Base-by-base conservation (phyloP, 1,140 invertebrate genomes). In the Nasonia longicornis region DNA sequence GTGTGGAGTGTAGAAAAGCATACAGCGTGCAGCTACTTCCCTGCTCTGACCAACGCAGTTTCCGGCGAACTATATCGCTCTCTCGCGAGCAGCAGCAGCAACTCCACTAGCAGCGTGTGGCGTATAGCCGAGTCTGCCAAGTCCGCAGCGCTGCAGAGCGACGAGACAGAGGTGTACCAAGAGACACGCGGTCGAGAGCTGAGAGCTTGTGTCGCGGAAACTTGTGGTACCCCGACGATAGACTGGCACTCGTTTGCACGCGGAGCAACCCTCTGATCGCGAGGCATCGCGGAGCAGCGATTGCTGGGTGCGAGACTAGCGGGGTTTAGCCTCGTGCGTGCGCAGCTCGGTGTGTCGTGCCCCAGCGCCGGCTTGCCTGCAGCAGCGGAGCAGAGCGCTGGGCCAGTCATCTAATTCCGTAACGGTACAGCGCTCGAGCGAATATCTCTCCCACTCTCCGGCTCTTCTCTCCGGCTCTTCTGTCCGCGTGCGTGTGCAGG, bases 181-280 rank as follows among this genome's bases (percentile, higher is more conserved):
- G 87, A 84, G 85, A 89, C 85, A 86, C 86, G 88, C 85, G 88
- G 85, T 87, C 86, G 83, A 42, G 83, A 86, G 79, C 84, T 84
- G 84, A 84, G 12, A 14, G 48, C 2, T n/a, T 58, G 20, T 16
- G 52, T 58, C 20, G 16, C 52, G 52, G 6, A 58, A 20, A 58
- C 52, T n/a, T 20, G 52, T 31, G 26, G 66, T 67, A 26, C 26
- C 3, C 64, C 63, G 22, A 66, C 20, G 63, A 66, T 22, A 66
- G n/a, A 66, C 26, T 12, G 66, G 16, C n/a, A 67, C 26, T 67
- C 29, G 22, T n/a, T 7, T 67, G 10, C 38, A 42, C 38, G 38
- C 6, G 38, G 38, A 42, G 38, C 38, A 42, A 42, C 38, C 10
- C 38, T 8, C 38, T 26, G 26, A 8, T 42, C 38, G 38, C 38